These are phyloP conservation scores for Pammene fasciana DNA, from an alignment of 2,888 invertebrate genomes.

Conservation along the genomic window DNA sequence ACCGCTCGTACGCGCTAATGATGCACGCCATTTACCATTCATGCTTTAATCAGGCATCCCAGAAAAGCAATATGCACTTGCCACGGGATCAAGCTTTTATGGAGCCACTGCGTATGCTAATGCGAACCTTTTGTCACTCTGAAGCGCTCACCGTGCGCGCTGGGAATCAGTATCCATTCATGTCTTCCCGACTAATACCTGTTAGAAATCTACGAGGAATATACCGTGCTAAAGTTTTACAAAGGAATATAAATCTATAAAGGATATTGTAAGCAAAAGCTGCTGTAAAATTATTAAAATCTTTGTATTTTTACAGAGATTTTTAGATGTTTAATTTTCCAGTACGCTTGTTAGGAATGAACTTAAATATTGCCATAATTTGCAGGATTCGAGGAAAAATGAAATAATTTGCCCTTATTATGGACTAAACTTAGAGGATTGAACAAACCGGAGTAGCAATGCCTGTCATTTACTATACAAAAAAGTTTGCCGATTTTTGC, in stretches of 20 bases:
- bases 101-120: constrained; percentile 35
- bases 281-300: background rate
- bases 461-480: too few relatives aligned
- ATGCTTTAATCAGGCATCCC: constrained; percentile 30
- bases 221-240: background rate
- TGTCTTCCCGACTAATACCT: constrained; percentile 1
- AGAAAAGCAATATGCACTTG: constrained; percentile 31
- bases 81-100: constrained; percentile 29
- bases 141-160: constrained; percentile 5
- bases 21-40: constrained; percentile 19
- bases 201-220: background rate
- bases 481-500: too few relatives aligned
- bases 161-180: constrained; percentile 19
- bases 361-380: constrained; percentile 3
- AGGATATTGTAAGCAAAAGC: background rate
- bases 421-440: too few relatives aligned
- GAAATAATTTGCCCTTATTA: constrained; percentile 7
- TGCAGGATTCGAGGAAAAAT: constrained; percentile 13
- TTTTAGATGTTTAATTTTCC: background rate
- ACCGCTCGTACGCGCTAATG: background rate
- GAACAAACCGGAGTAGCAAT: too few relatives aligned
- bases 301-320: background rate
- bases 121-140: constrained; percentile 29
- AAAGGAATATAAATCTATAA: background rate
- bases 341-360: background rate